phyloP scores from a whole-genome alignment of 2,888 invertebrate species.

The Pimpla rufipes region DNA sequence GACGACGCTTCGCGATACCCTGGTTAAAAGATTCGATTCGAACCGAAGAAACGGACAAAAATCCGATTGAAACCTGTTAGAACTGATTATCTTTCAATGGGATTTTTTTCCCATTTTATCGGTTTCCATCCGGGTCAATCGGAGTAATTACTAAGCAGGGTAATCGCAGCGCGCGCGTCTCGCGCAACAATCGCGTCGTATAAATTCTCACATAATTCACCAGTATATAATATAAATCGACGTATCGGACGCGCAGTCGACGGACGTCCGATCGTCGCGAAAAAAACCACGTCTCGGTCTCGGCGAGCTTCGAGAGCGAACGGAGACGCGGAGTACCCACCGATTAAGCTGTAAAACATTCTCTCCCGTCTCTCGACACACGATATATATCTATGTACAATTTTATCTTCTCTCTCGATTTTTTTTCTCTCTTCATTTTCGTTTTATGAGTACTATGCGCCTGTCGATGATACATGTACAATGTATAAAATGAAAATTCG shows the following conservation, averaged over 20 bases:
- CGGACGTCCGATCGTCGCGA: slow-evolving; percentile 11
- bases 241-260: neutral
- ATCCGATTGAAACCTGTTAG: too few relatives aligned
- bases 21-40: too few relatives aligned
- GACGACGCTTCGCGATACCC: slow-evolving; percentile 2
- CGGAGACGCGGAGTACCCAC: slow-evolving; percentile 30
- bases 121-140: too few relatives aligned
- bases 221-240: slow-evolving; percentile 29
- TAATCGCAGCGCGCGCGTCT: slow-evolving; percentile 5
- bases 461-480: slow-evolving; percentile 67
- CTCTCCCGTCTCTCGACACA: slow-evolving; percentile 11
- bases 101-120: too few relatives aligned
- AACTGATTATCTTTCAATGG: too few relatives aligned
- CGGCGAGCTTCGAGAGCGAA: slow-evolving; percentile 22
- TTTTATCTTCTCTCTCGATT: slow-evolving; percentile 34
- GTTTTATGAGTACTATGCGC: slow-evolving; percentile 66
- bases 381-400: slow-evolving; percentile 33
- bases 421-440: slow-evolving; percentile 68
- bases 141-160: too few relatives aligned
- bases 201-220: slow-evolving; percentile 36
- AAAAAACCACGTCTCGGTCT: neutral
- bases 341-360: slow-evolving; percentile 35
- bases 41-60: too few relatives aligned
- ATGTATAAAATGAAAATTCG: slow-evolving; percentile 68
- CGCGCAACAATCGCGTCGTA: neutral